These are phyloP conservation scores for Willowsia nigromaculata DNA, from an alignment of 2,888 invertebrate genomes.

Conservation along the genomic window DNA sequence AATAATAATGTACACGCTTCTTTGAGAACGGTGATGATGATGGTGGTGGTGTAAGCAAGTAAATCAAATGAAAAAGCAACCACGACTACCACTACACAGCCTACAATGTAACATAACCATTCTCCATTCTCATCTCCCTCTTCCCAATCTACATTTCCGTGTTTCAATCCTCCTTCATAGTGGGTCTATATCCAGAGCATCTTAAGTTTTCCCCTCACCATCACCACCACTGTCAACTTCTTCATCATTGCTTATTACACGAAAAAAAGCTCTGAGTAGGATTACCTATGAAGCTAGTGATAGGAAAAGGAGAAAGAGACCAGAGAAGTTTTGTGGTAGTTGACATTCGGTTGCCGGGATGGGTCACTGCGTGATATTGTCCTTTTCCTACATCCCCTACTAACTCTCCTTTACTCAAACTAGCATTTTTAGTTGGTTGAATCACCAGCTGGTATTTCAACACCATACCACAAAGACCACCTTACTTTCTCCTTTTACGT, in stretches of 20 bases:
- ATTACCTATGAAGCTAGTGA: neutral
- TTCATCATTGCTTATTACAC: conserved; percentile 1
- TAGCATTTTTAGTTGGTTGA: neutral
- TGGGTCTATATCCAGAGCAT: neutral
- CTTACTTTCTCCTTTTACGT: conserved; percentile 38
- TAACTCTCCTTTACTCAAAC: neutral
- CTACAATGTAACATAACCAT: neutral
- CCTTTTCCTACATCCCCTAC: neutral
- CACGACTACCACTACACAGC: neutral
- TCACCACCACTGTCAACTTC: neutral
- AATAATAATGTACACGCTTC: neutral
- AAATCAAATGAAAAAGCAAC: neutral
- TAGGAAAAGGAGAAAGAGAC: conserved; percentile 1
- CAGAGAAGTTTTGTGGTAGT: conserved; percentile 28
- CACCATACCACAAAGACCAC: conserved; percentile 26
- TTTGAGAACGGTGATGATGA: neutral
- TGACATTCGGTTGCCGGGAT: conserved; percentile 69
- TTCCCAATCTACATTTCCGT: neutral
- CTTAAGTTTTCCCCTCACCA: neutral
- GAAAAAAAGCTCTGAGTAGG: neutral
- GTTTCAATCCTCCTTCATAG: neutral
- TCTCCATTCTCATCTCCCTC: neutral
- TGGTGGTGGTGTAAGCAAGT: neutral
- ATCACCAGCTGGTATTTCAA: conserved; percentile 43
- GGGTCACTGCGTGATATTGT: conserved; percentile 62